Conservation (phyloP, 2,888 invertebrate genomes). For the Drosophila tripunctata region DNA sequence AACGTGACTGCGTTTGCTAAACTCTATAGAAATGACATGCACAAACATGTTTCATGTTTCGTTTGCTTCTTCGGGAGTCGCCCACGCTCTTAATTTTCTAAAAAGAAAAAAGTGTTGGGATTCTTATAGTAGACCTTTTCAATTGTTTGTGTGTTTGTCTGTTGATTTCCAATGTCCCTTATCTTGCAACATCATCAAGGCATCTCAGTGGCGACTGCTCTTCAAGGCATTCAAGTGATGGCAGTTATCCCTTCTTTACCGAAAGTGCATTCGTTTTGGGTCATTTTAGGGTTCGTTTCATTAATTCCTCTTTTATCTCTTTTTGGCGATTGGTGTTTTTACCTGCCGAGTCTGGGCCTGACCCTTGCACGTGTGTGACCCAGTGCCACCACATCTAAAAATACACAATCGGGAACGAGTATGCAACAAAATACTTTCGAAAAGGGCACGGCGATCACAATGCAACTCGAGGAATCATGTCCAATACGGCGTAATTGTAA, state of each 20-base stretch:
- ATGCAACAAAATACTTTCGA: slow-evolving; percentile 39
- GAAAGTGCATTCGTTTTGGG: slow-evolving; percentile 66
- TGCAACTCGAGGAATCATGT: slow-evolving; percentile 45
- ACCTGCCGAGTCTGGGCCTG: slow-evolving; percentile 67
- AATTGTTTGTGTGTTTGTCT: slow-evolving; percentile 8
- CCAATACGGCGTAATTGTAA: slow-evolving; percentile 66
- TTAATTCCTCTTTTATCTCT: slow-evolving; percentile 62
- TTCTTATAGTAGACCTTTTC: slow-evolving; percentile 1
- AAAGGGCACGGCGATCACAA: slow-evolving; percentile 45
- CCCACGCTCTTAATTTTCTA: slow-evolving; percentile 6
- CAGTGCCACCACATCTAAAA: slow-evolving; percentile 61
- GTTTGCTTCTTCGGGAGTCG: not conserved
- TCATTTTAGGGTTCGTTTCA: slow-evolving; percentile 72
- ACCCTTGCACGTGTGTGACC: slow-evolving; percentile 82
- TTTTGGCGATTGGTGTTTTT: slow-evolving; percentile 53
- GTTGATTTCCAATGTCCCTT: slow-evolving; percentile 27
- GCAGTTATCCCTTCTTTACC: slow-evolving; percentile 50
- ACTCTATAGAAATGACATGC: slow-evolving; percentile 20
- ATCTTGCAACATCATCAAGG: slow-evolving; percentile 54
- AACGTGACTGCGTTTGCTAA: slow-evolving; percentile 5
- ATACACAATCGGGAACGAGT: slow-evolving; percentile 41
- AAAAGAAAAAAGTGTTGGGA: slow-evolving; percentile 20
- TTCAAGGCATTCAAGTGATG: slow-evolving; percentile 46
- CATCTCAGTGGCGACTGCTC: slow-evolving; percentile 37
- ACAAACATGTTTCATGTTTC: slow-evolving; percentile 16